Conservation (phyloP, 2,797 vertebrate species). For the Squalus acanthias region DNA sequence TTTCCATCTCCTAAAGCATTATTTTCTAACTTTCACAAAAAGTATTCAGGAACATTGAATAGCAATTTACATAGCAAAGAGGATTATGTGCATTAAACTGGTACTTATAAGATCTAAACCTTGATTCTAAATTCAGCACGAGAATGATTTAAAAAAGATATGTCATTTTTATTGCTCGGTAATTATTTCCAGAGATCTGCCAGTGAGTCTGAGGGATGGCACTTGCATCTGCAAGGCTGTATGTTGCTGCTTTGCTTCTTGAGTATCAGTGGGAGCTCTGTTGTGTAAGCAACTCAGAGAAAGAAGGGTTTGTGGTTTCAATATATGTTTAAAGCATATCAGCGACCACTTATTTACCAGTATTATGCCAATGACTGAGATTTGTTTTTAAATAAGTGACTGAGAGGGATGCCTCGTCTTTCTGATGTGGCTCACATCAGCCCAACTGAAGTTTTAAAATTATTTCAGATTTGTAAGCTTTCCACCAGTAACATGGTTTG, state of each 20-base stretch:
- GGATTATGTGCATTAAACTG: not conserved
- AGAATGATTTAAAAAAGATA: not conserved
- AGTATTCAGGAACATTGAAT: not conserved
- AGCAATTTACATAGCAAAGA: too few species aligned
- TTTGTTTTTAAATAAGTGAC: constrained; percentile 10
- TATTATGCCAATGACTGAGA: constrained; percentile 5
- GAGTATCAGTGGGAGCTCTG: not conserved
- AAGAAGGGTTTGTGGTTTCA: constrained; percentile 13
- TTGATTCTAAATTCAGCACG: not conserved
- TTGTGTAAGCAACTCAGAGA: not conserved
- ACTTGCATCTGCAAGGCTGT: not conserved
- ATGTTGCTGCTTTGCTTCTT: not conserved
- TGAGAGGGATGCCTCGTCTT: not conserved
- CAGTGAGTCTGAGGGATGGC: not conserved
- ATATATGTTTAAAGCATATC: not conserved
- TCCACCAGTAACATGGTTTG: not conserved
- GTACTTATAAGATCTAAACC: not conserved
- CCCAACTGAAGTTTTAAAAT: constrained; percentile 2
- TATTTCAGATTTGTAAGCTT: not conserved
- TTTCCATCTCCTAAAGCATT: not conserved
- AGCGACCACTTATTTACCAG: not conserved
- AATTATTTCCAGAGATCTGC: constrained; percentile 30
- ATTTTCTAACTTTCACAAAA: not conserved
- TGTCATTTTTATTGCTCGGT: not conserved
- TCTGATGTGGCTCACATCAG: not conserved